phyloP scores from a whole-genome alignment of 2,797 vertebrate species.

The Tiaroga cobitis region DNA sequence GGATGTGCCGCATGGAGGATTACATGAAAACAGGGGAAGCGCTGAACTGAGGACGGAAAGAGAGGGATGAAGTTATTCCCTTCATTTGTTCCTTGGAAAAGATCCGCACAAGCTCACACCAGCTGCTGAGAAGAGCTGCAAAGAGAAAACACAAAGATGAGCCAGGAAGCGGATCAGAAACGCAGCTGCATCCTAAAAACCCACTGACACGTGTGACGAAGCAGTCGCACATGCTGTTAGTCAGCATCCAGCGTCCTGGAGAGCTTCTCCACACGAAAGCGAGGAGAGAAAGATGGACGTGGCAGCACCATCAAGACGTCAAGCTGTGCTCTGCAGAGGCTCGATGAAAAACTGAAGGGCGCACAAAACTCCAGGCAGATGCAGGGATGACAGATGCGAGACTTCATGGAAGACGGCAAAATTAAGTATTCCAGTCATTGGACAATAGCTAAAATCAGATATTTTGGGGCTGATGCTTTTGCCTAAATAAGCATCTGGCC shows the following conservation, averaged over 20 bases:
- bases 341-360: conserved; percentile 7
- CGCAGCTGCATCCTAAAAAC: conserved; percentile 33
- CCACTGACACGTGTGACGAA: conserved; percentile 42
- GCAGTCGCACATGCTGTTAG: conserved; percentile 35
- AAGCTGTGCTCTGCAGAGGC: conserved; percentile 28
- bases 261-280: conserved; percentile 28
- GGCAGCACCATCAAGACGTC: conserved; percentile 13
- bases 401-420: not conserved
- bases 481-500: not conserved
- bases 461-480: not conserved
- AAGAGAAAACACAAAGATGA: conserved; percentile 27
- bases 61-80: conserved; percentile 22
- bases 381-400: conserved; percentile 27
- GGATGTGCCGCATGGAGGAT: conserved; percentile 34
- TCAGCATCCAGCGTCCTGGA: conserved; percentile 7
- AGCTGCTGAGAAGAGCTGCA: conserved; percentile 3
- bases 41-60: not conserved
- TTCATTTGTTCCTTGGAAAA: conserved; percentile 19
- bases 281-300: conserved; percentile 27
- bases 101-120: conserved; percentile 1
- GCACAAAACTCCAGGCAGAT: not conserved
- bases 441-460: not conserved
- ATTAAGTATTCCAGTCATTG: conserved; percentile 2
- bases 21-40: conserved; percentile 24
- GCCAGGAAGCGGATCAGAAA: conserved; percentile 17